Conservation (phyloP, 2,888 invertebrate genomes). For the Dorcus parallelipipedus region DNA sequence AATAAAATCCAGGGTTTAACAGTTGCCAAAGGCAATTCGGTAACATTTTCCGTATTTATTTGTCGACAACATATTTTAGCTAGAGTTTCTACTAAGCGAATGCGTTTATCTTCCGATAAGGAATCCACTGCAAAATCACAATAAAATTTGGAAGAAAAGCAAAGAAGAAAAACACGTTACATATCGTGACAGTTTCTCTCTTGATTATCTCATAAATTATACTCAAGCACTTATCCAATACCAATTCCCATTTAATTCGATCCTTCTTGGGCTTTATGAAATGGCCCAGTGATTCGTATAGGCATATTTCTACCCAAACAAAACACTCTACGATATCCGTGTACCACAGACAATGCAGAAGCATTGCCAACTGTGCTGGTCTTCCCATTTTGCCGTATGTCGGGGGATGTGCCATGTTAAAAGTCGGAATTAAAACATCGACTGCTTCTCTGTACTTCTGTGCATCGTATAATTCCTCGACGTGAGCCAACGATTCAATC, state of each 20-base stretch:
- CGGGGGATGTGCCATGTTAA: constrained; percentile 48
- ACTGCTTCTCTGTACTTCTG: constrained; percentile 65
- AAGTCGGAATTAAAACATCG: constrained; percentile 64
- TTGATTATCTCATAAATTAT: constrained; percentile 53
- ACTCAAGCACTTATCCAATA: constrained; percentile 47
- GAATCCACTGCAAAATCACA: constrained; percentile 38
- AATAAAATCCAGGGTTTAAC: constrained; percentile 81
- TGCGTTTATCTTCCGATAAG: constrained; percentile 58
- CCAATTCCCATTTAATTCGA: constrained; percentile 45
- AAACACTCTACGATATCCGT: constrained; percentile 57
- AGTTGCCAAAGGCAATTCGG: constrained; percentile 66
- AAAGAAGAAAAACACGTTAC: constrained; percentile 36
- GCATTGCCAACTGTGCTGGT: constrained; percentile 49
- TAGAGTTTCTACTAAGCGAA: constrained; percentile 70
- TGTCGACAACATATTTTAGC: constrained; percentile 74
- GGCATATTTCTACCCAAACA: constrained; percentile 72
- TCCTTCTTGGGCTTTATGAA: constrained; percentile 50
- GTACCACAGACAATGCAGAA: constrained; percentile 52
- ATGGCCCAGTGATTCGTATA: constrained; percentile 66
- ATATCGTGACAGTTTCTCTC: constrained; percentile 53
- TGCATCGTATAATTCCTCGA: constrained; percentile 63
- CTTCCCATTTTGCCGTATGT: constrained; percentile 58
- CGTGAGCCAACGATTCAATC: constrained; percentile 58
- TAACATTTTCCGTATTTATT: constrained; percentile 65
- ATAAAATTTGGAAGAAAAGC: constrained; percentile 7